These are phyloP conservation scores for Pipistrellus pygmaeus DNA, from an alignment of 2,797 vertebrate genomes.

Conservation along the genomic window DNA sequence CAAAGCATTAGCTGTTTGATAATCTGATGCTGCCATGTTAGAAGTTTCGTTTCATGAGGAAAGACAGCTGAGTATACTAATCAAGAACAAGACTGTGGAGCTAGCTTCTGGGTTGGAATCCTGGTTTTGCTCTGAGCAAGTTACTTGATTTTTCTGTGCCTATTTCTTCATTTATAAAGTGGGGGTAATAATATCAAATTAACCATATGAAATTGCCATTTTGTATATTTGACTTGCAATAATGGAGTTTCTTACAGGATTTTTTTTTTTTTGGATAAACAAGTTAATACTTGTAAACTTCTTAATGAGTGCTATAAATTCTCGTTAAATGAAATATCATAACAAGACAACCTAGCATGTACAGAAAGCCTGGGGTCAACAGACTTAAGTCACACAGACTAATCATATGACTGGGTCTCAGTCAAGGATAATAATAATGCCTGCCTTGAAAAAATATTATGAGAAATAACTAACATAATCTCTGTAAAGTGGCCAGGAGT, in stretches of 20 bases:
- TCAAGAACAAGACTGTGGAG: constrained; percentile 13
- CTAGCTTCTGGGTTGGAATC: neutral
- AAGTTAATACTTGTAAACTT: neutral
- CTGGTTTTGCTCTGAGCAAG: neutral
- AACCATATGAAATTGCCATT: constrained; percentile 32
- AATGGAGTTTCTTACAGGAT: constrained; percentile 2
- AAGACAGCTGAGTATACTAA: neutral
- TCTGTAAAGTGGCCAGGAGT: neutral
- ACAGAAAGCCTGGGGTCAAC: neutral
- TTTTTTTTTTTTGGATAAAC: constrained; percentile 17
- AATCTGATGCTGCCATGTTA: neutral
- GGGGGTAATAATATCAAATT: neutral
- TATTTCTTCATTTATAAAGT: constrained; percentile 22
- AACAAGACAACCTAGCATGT: neutral
- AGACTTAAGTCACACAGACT: neutral
- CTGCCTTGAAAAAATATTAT: neutral
- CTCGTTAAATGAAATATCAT: constrained; percentile 31
- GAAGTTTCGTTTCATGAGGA: neutral
- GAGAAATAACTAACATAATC: neutral
- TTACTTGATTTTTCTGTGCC: constrained; percentile 4
- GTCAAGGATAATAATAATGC: neutral
- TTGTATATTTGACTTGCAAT: constrained; percentile 46
- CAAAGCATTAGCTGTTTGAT: neutral
- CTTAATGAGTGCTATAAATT: neutral
- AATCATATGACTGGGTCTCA: neutral